Conservation (phyloP, 2,113 vertebrate genomes). For the Microtus richardsoni region DNA sequence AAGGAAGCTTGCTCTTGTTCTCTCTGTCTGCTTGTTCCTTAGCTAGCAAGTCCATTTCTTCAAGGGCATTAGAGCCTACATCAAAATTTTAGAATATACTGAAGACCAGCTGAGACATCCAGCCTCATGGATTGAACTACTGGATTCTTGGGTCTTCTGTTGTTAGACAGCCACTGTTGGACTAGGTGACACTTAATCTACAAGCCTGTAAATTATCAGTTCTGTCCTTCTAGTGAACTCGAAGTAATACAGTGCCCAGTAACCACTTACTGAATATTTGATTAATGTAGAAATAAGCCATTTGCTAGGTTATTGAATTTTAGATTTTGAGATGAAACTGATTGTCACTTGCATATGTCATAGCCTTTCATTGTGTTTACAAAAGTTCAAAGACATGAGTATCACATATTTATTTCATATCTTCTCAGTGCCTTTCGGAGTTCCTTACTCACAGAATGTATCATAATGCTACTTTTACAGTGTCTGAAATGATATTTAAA, state of each 20-base stretch:
- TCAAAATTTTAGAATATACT: neutral
- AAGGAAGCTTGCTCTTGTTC: neutral
- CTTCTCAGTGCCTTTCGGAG: neutral
- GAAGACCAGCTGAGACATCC: neutral
- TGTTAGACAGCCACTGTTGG: neutral
- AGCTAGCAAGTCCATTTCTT: neutral
- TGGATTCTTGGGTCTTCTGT: neutral
- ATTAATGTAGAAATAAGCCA: slow-evolving; percentile 8
- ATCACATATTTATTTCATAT: neutral
- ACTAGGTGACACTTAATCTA: neutral
- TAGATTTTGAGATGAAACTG: slow-evolving; percentile 13
- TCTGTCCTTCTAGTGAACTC: neutral
- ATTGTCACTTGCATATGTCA: neutral
- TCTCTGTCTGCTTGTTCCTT: neutral
- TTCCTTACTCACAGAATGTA: neutral
- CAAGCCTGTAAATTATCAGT: neutral
- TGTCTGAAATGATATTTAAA: neutral
- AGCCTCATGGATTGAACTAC: neutral
- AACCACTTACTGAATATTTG: slow-evolving; percentile 29
- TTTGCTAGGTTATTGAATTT: neutral
- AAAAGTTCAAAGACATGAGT: neutral
- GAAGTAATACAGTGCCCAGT: neutral
- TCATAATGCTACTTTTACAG: neutral
- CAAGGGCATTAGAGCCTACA: neutral
- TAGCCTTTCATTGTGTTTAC: neutral